Percentiles rank a stretch among this genome's conserved stretches.
phyloP scores from a whole-genome alignment of 2,797 vertebrate genomes.

The Epinephelus awoara region DNA sequence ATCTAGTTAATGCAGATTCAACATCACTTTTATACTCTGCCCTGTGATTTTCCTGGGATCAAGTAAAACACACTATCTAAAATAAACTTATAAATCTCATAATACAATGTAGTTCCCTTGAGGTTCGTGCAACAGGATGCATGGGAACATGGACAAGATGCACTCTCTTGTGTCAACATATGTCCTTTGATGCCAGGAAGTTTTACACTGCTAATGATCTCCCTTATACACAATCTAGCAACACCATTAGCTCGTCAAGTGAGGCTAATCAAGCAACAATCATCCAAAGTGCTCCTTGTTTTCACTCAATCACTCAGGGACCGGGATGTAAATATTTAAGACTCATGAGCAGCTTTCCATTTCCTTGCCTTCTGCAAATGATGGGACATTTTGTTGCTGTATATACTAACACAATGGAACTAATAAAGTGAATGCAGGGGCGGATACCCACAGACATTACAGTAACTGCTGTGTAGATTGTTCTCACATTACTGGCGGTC shows the following conservation, averaged over 20 bases:
- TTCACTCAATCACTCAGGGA: slow-evolving; percentile 29
- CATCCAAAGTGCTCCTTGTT: slow-evolving; percentile 13
- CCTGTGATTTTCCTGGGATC: slow-evolving; percentile 15
- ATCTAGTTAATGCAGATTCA: too few species aligned
- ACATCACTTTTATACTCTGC: not conserved
- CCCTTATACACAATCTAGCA: slow-evolving; percentile 27
- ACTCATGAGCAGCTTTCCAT: slow-evolving; percentile 37
- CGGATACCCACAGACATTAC: slow-evolving; percentile 22
- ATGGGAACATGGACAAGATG: slow-evolving; percentile 23
- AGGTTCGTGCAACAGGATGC: not conserved
- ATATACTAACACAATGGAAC: slow-evolving; percentile 25
- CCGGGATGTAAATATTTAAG: slow-evolving; percentile 54
- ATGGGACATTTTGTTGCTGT: slow-evolving; percentile 28
- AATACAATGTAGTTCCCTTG: not conserved
- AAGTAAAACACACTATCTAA: not conserved
- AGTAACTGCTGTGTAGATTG: slow-evolving; percentile 15
- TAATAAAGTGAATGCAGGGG: slow-evolving; percentile 24
- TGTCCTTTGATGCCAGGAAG: slow-evolving; percentile 49
- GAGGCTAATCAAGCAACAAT: slow-evolving; percentile 52
- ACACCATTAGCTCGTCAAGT: slow-evolving; percentile 20
- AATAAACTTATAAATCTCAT: not conserved
- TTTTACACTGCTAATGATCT: slow-evolving; percentile 40
- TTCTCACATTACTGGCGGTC: slow-evolving; percentile 34
- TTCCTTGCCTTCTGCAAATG: not conserved
- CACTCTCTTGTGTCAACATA: slow-evolving; percentile 30